Evolutionary conservation across 2,113 vertebrate genomes (phyloP).

Genomic region (Pan troglodytes): NHGRI_mPanTro3-v2.1_pri NC_086015.1:188043501-188044000

Average conservation of each 20-base stretch:
- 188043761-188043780: not conserved
- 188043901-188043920: conserved; percentile 91
- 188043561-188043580: conserved; percentile 26
- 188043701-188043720: not conserved
- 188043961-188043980: conserved; percentile 84
- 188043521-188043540: not conserved
- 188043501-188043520: not conserved
- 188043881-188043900: conserved; percentile 97
- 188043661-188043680: not conserved
- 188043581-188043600: not conserved
- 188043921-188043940: conserved; percentile 96
- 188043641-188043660: not conserved
- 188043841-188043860: conserved; percentile 85
- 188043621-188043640: not conserved
- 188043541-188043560: conserved; percentile 15
- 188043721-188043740: not conserved
- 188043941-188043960: conserved; percentile 96
- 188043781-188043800: not conserved
- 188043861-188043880: conserved; percentile 95
- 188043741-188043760: not conserved
- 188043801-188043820: not conserved
- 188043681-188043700: not conserved
- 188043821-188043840: not conserved
- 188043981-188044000: not conserved
- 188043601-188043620: conserved; percentile 25